Base-by-base conservation (phyloP, 2,888 invertebrate species). In the Chromoteleia sp. region DNA sequence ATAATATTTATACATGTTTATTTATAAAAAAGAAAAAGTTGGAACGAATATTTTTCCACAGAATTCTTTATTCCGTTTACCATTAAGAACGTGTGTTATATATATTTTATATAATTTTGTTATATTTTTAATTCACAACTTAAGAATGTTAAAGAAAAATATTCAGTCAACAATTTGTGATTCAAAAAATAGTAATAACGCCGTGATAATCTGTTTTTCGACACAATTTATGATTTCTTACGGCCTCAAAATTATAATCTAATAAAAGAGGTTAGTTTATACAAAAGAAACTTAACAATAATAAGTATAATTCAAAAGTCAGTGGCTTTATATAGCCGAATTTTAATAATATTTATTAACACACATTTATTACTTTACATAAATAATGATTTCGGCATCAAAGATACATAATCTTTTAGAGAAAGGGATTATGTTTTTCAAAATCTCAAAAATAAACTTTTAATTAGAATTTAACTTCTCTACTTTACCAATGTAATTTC, bases 121-220 rank as follows among this genome's bases (percentile, higher is more conserved):
- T 25, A 33, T 7, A 33, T 33, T 33, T 33, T 6, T 25, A 25
- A 25, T 6, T 4, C 6, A 25, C 1, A 33, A 33, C 1, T 25
- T 1, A 33, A 10, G 10, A 33, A 33, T 33, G 1, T 33, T 33
- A 7, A 33, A 33, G 33, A 52, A 52, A 52, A 29, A 15, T 30
- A 7, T 52, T 29, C 52, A 12, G 3, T 29, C 52, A 52, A 29
- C 2, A 29, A 30, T 29, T 25, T 30, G 52, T 52, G 52, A 52
- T 41, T 52, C 6, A 4, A 52, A 52, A 12, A 30, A 30, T 29
- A 52, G 52, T 30, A 52, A 52, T 52, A 52, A 3, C 15, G 15
- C 52, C 29, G 29, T 14, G 30, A 52, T 52, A 52, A 52, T 30
- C 29, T 52, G 21, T 29, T 25, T 15, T 2, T 48, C 43, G 12